These are phyloP conservation scores for Vulpes ferrilata DNA, from an alignment of 2,113 vertebrate genomes.

Conservation along the genomic window DNA sequence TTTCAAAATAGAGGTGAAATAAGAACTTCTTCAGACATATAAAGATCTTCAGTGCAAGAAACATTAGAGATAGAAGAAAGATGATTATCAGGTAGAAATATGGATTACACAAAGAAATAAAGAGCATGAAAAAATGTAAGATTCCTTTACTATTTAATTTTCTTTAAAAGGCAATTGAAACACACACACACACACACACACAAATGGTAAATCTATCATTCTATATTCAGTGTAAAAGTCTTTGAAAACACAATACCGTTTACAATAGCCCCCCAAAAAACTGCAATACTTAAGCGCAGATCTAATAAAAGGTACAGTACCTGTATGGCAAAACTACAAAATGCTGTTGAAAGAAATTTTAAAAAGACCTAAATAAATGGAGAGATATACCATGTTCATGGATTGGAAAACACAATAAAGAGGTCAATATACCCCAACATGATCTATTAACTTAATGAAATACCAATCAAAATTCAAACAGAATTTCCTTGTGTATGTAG, in stretches of 20 bases:
- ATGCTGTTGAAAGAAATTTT: not conserved
- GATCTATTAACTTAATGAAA: not conserved
- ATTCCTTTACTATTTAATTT: not conserved
- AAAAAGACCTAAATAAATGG: not conserved
- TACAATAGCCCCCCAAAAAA: not conserved
- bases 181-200: not conserved
- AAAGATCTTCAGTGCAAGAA: not conserved
- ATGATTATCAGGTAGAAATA: not conserved
- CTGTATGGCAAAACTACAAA: not conserved
- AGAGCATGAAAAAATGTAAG: not conserved
- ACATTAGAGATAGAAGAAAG: slow-evolving; percentile 16
- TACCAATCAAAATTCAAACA: not conserved
- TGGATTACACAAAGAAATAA: not conserved
- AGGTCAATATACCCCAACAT: not conserved
- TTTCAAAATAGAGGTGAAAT: slow-evolving; percentile 22
- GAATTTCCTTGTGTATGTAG: not conserved
- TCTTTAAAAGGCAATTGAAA: slow-evolving; percentile 20
- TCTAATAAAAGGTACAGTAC: not conserved
- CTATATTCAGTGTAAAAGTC: not conserved
- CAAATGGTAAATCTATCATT: not conserved
- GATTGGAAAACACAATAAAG: not conserved
- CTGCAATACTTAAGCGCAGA: not conserved
- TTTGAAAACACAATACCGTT: not conserved
- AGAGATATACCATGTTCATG: not conserved
- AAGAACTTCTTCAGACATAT: slow-evolving; percentile 1